Evolutionary conservation across 2,888 invertebrate species (phyloP).

Genomic region (Melieria crassipennis): DNA sequence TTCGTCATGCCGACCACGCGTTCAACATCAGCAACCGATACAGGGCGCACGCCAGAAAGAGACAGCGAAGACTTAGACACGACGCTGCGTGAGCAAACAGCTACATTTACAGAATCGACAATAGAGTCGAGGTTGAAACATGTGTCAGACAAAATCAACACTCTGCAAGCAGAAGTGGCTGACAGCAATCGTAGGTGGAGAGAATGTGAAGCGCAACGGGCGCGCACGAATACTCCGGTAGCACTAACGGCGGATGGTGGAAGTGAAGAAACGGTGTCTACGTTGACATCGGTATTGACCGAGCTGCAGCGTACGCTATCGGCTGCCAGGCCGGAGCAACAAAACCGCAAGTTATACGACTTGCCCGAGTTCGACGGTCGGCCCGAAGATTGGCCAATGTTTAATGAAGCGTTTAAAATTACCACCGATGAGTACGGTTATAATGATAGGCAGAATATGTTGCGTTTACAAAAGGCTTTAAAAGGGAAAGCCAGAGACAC

Average conservation of each 20-base stretch:
- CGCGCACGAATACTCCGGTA: neutral
- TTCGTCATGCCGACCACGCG: too few relatives aligned
- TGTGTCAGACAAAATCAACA: too few relatives aligned
- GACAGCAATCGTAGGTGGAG: neutral
- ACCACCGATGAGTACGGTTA: slow-evolving; percentile 3
- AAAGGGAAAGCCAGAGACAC: slow-evolving; percentile 22
- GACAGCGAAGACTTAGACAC: too few relatives aligned
- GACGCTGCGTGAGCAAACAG: too few relatives aligned
- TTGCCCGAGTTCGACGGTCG: slow-evolving; percentile 7
- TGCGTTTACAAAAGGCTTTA: slow-evolving; percentile 21
- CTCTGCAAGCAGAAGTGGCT: too few relatives aligned
- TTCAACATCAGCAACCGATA: too few relatives aligned
- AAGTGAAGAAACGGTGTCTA: neutral
- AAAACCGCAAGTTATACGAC: neutral
- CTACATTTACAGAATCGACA: too few relatives aligned
- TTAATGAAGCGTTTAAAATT: neutral
- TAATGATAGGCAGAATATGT: slow-evolving; percentile 21
- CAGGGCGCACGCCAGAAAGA: too few relatives aligned
- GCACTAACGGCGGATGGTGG: neutral
- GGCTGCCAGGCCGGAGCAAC: neutral
- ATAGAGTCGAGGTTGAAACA: too few relatives aligned
- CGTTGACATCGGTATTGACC: neutral
- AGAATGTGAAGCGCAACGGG: neutral
- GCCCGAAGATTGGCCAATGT: slow-evolving; percentile 22
- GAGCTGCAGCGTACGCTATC: neutral